Base-by-base conservation (phyloP, 2,888 invertebrate genomes). In the Busseola fusca region DNA sequence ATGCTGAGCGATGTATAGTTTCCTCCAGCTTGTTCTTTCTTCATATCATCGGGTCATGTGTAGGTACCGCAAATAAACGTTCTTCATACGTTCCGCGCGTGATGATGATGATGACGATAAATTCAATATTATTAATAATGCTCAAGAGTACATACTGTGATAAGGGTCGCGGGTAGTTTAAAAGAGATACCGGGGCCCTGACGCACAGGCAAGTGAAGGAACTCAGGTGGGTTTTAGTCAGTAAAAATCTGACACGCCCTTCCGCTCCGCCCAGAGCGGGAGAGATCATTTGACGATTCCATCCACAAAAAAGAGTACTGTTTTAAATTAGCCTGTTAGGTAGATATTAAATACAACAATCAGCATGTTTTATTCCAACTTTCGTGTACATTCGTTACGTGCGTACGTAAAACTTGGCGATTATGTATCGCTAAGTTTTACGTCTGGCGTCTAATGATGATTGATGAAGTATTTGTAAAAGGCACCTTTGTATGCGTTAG, bases 401-500 rank as follows among this genome's bases (percentile, higher is more conserved):
- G 76, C 69, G 27, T 62, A 69, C 67, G 34, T 34, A 34, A 34
- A 34, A 34, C 34, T 34, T 34, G 7, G 34, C 34, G 34, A 34
- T 34, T 34, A 34, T 34, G 34, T 74, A 77, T 82, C 68, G 30
- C 64, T 56, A 69, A 72, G 58, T 82, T 63, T 65, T 62, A 67
- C 64, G 63, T 69, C 64, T 71, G 56, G 60, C 64, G 4, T 18
- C 50, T 74, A 82, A 82, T 82, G 78, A 73, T 69, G 82, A 82
- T 80, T 82, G 83, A 82, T 82, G 72, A 64, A 74, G 72, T 71
- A 82, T 81, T 82, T 82, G 66, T 69, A 79, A 64, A 45, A 62
- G 54, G 57, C 73, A 67, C 69, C 64, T 74, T 79, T 71, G 76
- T 74, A 69, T 34, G 66, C 52, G 64, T 34, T 34, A 4, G 6